Base-by-base conservation (phyloP, 2,888 invertebrate genomes). In the Agonum fuliginosum region DNA sequence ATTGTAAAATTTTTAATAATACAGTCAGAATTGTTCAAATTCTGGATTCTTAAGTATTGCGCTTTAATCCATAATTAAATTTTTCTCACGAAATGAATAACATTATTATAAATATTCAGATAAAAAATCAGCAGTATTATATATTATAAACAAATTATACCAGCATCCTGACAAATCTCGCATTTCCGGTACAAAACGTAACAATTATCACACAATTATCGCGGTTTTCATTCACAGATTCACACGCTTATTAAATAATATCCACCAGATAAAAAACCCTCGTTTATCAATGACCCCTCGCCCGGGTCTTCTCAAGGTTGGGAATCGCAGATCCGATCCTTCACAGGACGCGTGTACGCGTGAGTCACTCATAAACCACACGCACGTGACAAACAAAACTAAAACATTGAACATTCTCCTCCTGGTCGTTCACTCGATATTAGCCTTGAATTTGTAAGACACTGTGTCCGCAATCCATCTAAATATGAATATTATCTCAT, bases 401-500 rank as follows among this genome's bases (percentile, higher is more conserved):
- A 5, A 22, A 30, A 62, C 58, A 27, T 62, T 62, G 58, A 37
- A 37, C 37, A 54, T 24, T 54, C 54, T 20, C 24, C 54, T 54
- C 54, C 22, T 54, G 54, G 54, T 54, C 27, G 30, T 62, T 62
- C 58, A 27, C 58, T 27, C 17, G 17, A 17, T 30, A 3, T 12
- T 62, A 62, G 17, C 58, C 58, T 62, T 62, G 58, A 46, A 46
- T 46, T 17, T 6, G 19, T 17, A 46, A 17, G 19, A 17, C 46
- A 58, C 8, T 58, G 27, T 51, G 51, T 22, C 46, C 46, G 46
- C 20, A 54, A 54, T 54, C 24, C 54, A 54, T 54, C 54, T 54
- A 54, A 54, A 54, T 54, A 54, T 54, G 54, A 54, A 54, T 54
- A 54, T 54, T 54, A 54, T 54, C 54, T 54, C 54, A 54, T 54